Conservation (phyloP, 1,140 invertebrate species). For the Colletes gigas region DNA sequence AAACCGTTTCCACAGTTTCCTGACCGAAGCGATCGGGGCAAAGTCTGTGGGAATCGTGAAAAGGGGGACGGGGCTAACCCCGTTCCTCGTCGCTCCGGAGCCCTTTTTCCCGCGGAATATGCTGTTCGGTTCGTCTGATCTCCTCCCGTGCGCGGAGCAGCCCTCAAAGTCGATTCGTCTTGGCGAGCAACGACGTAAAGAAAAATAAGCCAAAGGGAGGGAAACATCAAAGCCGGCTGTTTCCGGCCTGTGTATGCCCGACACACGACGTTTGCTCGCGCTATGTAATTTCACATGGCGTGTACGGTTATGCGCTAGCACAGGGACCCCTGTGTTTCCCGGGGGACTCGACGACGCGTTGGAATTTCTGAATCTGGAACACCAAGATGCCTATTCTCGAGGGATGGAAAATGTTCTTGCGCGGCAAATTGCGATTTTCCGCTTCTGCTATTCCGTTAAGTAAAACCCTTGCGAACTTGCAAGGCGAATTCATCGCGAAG, state of each 20-base stretch:
- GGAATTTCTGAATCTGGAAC: slow-evolving; percentile 12
- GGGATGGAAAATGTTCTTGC: slow-evolving; percentile 36
- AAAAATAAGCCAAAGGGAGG: slow-evolving; percentile 23
- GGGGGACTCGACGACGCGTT: not conserved
- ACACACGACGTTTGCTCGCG: slow-evolving; percentile 3
- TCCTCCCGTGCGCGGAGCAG: not conserved
- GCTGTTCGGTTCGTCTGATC: not conserved
- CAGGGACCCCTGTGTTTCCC: not conserved
- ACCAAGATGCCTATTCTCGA: slow-evolving; percentile 10
- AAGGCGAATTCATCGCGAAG: too few relatives aligned
- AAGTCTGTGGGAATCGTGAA: not conserved
- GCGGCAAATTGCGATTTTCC: not conserved
- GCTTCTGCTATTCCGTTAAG: not conserved
- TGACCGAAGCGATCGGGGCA: slow-evolving; percentile 19
- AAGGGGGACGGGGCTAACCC: not conserved
- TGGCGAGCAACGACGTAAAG: not conserved
- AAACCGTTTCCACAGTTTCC: not conserved
- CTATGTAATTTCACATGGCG: slow-evolving; percentile 38
- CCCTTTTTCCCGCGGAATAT: not conserved
- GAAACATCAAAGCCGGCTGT: slow-evolving; percentile 31
- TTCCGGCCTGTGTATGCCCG: not conserved
- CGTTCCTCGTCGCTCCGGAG: not conserved
- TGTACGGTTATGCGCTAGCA: not conserved
- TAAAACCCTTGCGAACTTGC: not conserved
- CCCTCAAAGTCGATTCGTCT: slow-evolving; percentile 31